These are phyloP conservation scores for Amphiprion ocellaris DNA, from an alignment of 2,113 vertebrate genomes.

Conservation along the genomic window DNA sequence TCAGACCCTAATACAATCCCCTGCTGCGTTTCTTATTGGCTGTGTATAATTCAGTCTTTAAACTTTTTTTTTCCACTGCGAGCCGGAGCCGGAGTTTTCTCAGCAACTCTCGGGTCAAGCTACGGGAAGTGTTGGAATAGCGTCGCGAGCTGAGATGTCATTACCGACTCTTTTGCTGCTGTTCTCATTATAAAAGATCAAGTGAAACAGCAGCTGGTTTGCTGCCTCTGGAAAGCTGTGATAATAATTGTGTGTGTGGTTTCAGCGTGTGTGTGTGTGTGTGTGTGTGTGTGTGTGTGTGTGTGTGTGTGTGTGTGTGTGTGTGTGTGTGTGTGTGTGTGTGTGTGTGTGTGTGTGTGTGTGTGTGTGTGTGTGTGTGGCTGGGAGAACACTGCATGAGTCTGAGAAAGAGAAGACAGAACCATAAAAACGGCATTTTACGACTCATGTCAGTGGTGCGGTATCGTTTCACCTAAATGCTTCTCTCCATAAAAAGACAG, in stretches of 20 bases:
- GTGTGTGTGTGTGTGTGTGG: slow-evolving; percentile 12
- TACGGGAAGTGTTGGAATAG: slow-evolving; percentile 64
- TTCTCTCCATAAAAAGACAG: slow-evolving; percentile 46
- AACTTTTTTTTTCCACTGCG: slow-evolving; percentile 44
- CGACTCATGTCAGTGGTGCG: slow-evolving; percentile 51
- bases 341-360: slow-evolving; percentile 25
- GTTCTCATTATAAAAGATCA: slow-evolving; percentile 79
- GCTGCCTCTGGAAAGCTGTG: slow-evolving; percentile 73
- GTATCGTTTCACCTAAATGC: slow-evolving; percentile 61
- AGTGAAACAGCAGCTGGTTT: slow-evolving; percentile 74
- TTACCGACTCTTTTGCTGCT: slow-evolving; percentile 70
- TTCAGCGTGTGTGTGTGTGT: slow-evolving; percentile 19
- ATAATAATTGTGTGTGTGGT: slow-evolving; percentile 72
- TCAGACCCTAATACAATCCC: slow-evolving; percentile 57
- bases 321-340: slow-evolving; percentile 51
- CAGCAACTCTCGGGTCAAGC: slow-evolving; percentile 65
- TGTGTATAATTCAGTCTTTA: slow-evolving; percentile 64
- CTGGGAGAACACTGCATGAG: slow-evolving; percentile 20
- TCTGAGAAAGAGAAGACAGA: slow-evolving; percentile 59
- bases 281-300: background rate
- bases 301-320: slow-evolving; percentile 19
- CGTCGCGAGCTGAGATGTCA: slow-evolving; percentile 67
- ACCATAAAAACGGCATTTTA: slow-evolving; percentile 64
- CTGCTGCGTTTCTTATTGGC: slow-evolving; percentile 54
- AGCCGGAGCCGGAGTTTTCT: slow-evolving; percentile 49